These are phyloP conservation scores for Eulemur macaco DNA, from an alignment of 2,113 vertebrate genomes.

Conservation along the genomic window DNA sequence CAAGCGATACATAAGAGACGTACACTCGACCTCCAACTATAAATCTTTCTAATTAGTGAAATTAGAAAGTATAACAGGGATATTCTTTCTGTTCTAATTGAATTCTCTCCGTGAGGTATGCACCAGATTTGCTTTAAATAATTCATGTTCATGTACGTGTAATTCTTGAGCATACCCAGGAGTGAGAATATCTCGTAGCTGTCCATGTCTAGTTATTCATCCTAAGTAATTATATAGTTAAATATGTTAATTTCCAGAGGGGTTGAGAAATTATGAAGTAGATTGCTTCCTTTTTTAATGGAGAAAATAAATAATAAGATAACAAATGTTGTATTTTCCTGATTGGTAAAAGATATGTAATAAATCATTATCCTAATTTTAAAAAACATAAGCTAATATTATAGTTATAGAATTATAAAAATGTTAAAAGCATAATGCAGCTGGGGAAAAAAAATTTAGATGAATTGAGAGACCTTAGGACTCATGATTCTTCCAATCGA, in stretches of 20 bases:
- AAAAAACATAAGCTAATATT: not conserved
- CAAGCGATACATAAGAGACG: constrained; percentile 30
- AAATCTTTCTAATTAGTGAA: constrained; percentile 56
- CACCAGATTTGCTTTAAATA: not conserved
- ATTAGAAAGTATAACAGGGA: constrained; percentile 27
- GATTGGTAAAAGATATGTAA: not conserved
- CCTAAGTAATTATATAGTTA: not conserved
- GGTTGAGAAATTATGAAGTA: not conserved
- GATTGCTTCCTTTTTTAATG: not conserved
- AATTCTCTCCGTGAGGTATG: not conserved
- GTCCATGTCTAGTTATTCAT: not conserved
- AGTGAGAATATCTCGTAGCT: not conserved
- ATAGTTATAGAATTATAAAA: not conserved
- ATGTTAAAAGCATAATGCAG: not conserved
- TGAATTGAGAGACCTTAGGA: not conserved
- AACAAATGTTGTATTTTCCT: not conserved
- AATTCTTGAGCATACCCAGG: not conserved
- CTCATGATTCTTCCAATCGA: not conserved
- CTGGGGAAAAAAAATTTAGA: not conserved
- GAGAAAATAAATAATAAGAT: not conserved
- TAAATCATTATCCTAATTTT: not conserved
- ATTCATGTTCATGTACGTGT: not conserved
- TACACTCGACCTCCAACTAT: constrained; percentile 24
- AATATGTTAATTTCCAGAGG: not conserved
- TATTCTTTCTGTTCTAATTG: not conserved